Percentiles rank a stretch among this genome's conserved stretches.
phyloP scores from a whole-genome alignment of 2,888 invertebrate species.

The Laothoe populi region DNA sequence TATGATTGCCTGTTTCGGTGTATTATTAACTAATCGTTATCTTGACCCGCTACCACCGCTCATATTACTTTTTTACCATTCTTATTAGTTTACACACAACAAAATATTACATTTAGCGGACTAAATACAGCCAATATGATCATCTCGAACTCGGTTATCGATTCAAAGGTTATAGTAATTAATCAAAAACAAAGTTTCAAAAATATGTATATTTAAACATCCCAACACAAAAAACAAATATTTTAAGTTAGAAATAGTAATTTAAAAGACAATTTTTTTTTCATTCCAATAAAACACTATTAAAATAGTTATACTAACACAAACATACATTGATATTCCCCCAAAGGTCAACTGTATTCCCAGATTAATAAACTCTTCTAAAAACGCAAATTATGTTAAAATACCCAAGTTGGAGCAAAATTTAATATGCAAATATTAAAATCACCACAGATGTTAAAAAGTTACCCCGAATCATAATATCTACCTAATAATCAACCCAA shows the following conservation, averaged over 20 bases:
- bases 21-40: no score
- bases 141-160: no score
- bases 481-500: constrained; percentile 5
- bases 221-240: background rate
- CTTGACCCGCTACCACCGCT: no score
- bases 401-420: background rate
- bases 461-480: constrained; percentile 5
- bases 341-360: background rate
- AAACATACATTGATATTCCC: constrained; percentile 1
- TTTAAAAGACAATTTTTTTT: no score
- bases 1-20: no score
- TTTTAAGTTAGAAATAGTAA: background rate
- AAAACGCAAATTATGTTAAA: background rate
- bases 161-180: no score
- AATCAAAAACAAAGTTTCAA: background rate
- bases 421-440: constrained; percentile 12
- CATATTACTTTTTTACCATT: no score
- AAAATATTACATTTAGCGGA: no score
- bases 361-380: background rate
- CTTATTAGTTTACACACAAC: no score
- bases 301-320: background rate
- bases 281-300: background rate
- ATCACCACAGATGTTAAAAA: constrained; percentile 8
- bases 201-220: background rate
- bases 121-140: no score